Conservation (phyloP, 2,113 vertebrate genomes). For the Megaleporinus macrocephalus region DNA sequence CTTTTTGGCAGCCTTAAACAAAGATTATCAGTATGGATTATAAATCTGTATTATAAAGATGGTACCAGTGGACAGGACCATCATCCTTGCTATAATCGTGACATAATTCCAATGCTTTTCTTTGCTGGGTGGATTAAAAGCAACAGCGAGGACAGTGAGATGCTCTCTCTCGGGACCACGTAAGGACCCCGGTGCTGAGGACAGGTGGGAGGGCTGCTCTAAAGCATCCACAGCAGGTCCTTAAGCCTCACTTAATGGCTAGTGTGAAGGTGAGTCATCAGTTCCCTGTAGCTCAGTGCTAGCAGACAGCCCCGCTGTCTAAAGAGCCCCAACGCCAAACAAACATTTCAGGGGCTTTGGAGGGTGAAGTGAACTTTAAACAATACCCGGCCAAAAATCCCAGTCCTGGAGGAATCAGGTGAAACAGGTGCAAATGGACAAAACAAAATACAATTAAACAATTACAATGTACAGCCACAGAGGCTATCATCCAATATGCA, state of each 20-base stretch:
- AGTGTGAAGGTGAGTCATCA: conserved; percentile 25
- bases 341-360: not conserved
- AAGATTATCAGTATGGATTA: not conserved
- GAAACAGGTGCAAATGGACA: no score
- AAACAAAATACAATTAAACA: no score
- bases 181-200: conserved; percentile 14
- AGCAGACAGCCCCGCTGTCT: conserved; percentile 21
- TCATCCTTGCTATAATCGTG: conserved; percentile 10
- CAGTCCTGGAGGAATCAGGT: no score
- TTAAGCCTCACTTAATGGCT: conserved; percentile 40
- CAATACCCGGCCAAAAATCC: no score
- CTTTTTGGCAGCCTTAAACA: no score
- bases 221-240: conserved; percentile 20
- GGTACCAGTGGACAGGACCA: not conserved
- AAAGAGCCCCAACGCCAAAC: not conserved
- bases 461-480: no score
- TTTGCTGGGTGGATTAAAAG: conserved; percentile 30
- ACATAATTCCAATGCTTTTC: conserved; percentile 21
- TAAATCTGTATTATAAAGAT: not conserved
- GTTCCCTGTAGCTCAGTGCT: not conserved
- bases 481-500: not conserved
- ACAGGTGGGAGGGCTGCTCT: conserved; percentile 6
- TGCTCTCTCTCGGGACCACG: not conserved
- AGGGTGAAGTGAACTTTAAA: not conserved
- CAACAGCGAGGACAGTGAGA: conserved; percentile 5